Conservation (phyloP, 2,113 vertebrate genomes). For the Cinclus cinclus region DNA sequence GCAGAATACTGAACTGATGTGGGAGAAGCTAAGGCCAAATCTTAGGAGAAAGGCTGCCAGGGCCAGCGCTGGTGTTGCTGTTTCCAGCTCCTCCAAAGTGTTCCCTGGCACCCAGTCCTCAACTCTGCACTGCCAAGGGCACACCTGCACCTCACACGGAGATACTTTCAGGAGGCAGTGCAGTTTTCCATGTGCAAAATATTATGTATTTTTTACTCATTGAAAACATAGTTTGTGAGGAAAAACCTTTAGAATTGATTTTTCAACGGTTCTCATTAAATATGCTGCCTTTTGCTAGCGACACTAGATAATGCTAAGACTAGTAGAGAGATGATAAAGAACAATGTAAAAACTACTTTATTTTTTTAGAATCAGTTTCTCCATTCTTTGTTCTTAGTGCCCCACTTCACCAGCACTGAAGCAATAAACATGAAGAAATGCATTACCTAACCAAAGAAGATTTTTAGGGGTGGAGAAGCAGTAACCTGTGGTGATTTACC, state of each 20-base stretch:
- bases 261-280: background rate
- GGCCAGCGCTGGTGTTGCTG: accelerated
- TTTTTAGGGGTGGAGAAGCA: background rate
- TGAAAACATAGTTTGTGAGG: background rate
- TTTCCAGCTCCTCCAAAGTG: background rate
- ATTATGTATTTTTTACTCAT: accelerated
- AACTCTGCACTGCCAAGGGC: accelerated
- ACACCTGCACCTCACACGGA: background rate
- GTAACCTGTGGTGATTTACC: background rate
- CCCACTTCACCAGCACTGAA: background rate
- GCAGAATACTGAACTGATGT: background rate
- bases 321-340: background rate
- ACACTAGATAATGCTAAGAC: background rate
- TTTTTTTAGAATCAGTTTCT: background rate
- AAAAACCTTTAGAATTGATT: background rate
- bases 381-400: background rate
- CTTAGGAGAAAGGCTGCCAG: background rate
- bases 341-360: accelerated
- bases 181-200: background rate
- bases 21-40: background rate
- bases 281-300: background rate
- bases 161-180: no score
- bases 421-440: background rate
- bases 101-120: background rate
- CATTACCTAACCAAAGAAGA: background rate